phyloP scores from a whole-genome alignment of 2,113 vertebrate species.

The Scopus umbretta region DNA sequence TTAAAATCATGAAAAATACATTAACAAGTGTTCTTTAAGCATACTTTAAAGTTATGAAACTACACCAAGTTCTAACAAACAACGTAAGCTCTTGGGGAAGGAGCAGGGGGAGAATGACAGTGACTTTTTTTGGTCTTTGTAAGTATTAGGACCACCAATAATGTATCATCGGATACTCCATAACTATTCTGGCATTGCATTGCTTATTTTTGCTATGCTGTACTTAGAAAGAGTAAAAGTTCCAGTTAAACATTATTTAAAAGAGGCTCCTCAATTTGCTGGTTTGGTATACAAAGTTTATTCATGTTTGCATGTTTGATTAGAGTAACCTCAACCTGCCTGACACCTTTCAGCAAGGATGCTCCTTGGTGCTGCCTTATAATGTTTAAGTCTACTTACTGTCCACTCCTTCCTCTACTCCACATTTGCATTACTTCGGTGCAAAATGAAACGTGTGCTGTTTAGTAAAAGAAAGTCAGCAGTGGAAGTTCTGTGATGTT shows the following conservation, averaged over 20 bases:
- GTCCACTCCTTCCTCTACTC: background rate
- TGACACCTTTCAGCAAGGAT: background rate
- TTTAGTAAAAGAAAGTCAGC: background rate
- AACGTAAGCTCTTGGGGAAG: background rate
- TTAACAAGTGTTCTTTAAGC: slow-evolving; percentile 6
- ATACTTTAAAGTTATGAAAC: slow-evolving; percentile 15
- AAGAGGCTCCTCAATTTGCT: background rate
- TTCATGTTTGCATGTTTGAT: background rate
- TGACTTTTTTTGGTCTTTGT: background rate
- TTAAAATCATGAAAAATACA: slow-evolving; percentile 38
- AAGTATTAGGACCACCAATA: background rate
- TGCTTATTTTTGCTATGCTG: background rate
- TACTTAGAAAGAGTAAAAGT: background rate
- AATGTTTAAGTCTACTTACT: background rate
- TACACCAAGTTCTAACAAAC: background rate
- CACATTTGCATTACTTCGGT: accelerated
- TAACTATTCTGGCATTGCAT: background rate
- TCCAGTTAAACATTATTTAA: background rate
- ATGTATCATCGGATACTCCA: background rate
- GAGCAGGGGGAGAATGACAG: background rate
- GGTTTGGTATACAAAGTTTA: background rate
- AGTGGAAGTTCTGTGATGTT: background rate
- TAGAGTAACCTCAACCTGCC: background rate
- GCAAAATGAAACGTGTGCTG: background rate
- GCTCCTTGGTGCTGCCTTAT: background rate